Percentiles rank a stretch among this genome's conserved stretches.
phyloP scores from a whole-genome alignment of 2,113 vertebrate genomes.

The Cervus canadensis region DNA sequence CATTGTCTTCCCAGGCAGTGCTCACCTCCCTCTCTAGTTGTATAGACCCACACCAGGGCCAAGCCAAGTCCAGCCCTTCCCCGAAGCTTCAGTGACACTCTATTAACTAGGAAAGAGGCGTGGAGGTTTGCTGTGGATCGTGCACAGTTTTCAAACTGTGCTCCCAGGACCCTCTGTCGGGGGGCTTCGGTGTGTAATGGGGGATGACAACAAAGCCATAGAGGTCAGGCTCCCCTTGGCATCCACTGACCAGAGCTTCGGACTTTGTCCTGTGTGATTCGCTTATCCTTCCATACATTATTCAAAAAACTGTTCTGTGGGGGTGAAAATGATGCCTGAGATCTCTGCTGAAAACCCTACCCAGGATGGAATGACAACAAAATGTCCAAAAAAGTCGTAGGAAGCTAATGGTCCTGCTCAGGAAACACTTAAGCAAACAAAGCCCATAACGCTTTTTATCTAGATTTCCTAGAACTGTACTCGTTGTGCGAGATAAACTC shows the following conservation, averaged over 20 bases:
- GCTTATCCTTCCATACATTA: background rate
- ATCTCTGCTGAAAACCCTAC: background rate
- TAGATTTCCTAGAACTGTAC: conserved; percentile 48
- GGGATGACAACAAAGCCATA: fast-evolving
- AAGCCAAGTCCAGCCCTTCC: background rate
- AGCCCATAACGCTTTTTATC: conserved; percentile 2
- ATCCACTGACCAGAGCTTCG: background rate
- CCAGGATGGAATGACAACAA: background rate
- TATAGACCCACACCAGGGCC: background rate
- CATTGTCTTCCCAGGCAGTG: background rate
- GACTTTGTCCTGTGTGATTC: background rate
- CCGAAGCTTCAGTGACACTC: background rate
- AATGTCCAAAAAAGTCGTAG: background rate
- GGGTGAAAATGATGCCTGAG: background rate
- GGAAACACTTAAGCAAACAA: conserved; percentile 46
- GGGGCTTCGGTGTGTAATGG: fast-evolving
- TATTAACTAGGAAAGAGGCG: background rate
- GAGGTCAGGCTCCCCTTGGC: too few relatives aligned
- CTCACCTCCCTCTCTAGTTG: too few relatives aligned
- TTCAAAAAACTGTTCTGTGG: background rate
- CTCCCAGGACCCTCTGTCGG: background rate
- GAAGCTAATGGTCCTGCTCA: conserved; percentile 36
- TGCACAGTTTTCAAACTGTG: background rate
- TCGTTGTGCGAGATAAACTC: conserved; percentile 43
- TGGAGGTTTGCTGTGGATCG: fast-evolving